phyloP scores from a whole-genome alignment of 2,113 vertebrate species.

The Stigmatopora argus region DNA sequence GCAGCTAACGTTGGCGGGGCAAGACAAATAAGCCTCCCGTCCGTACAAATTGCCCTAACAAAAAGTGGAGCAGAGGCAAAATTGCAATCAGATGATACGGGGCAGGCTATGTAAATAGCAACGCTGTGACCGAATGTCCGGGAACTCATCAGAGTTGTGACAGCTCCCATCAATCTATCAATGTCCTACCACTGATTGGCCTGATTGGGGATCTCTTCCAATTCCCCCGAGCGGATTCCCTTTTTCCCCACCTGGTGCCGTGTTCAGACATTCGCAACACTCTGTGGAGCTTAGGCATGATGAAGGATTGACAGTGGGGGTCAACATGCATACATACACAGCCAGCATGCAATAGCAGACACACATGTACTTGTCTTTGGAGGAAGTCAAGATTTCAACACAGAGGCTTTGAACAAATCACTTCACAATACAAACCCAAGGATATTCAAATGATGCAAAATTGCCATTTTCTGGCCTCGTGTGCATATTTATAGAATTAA shows the following conservation, averaged over 20 bases:
- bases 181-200: constrained; percentile 49
- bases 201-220: constrained; percentile 60
- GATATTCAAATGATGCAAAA: background rate
- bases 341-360: constrained; percentile 12
- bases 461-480: background rate
- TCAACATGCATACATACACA: constrained; percentile 23
- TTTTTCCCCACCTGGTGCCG: constrained; percentile 53
- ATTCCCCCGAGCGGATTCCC: constrained; percentile 44
- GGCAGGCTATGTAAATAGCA: constrained; percentile 52
- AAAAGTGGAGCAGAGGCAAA: constrained; percentile 52
- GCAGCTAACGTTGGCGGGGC: constrained; percentile 38
- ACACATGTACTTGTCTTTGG: constrained; percentile 15
- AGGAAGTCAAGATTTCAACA: background rate
- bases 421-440: background rate
- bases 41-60: constrained; percentile 59
- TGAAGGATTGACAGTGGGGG: constrained; percentile 44
- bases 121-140: constrained; percentile 38
- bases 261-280: constrained; percentile 30
- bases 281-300: constrained; percentile 41
- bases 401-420: background rate
- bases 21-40: constrained; percentile 61
- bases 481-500: background rate
- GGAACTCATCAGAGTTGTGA: constrained; percentile 58
- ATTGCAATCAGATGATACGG: constrained; percentile 67
- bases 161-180: constrained; percentile 68